These are phyloP conservation scores for Hirtodrosophila alboralis DNA, from an alignment of 2,888 invertebrate genomes.

Conservation along the genomic window DNA sequence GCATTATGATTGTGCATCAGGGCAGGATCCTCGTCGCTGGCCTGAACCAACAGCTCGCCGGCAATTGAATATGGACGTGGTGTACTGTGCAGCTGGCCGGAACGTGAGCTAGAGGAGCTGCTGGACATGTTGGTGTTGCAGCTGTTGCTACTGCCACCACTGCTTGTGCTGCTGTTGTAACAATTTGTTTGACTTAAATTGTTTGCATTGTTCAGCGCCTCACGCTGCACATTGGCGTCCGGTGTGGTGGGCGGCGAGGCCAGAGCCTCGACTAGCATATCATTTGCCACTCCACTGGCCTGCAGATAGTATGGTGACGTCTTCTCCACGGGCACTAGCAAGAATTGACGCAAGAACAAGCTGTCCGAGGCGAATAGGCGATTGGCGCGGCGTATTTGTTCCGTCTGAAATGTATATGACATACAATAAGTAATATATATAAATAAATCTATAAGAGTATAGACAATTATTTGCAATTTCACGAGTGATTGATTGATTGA, in stretches of 20 bases:
- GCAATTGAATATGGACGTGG: slow-evolving; percentile 86
- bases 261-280: slow-evolving; percentile 54
- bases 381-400: slow-evolving; percentile 95
- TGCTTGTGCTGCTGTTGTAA: slow-evolving; percentile 19
- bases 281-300: slow-evolving; percentile 72
- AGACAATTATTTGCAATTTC: slow-evolving; percentile 43
- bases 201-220: slow-evolving; percentile 81
- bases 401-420: slow-evolving; percentile 88
- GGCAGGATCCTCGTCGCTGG: slow-evolving; percentile 67
- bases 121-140: slow-evolving; percentile 58
- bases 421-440: neutral
- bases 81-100: slow-evolving; percentile 74
- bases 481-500: slow-evolving; percentile 50
- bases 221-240: slow-evolving; percentile 58
- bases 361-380: slow-evolving; percentile 96
- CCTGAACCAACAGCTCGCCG: slow-evolving; percentile 82
- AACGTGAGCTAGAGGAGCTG: slow-evolving; percentile 53
- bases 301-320: slow-evolving; percentile 87
- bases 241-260: slow-evolving; percentile 80
- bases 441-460: slow-evolving; percentile 1
- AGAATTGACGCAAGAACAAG: slow-evolving; percentile 93
- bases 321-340: slow-evolving; percentile 92
- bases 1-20: slow-evolving; percentile 65
- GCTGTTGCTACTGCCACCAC: slow-evolving; percentile 35
- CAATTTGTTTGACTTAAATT: slow-evolving; percentile 48